Percentiles rank a stretch among this genome's conserved stretches.
Conservation (phyloP, 1,140 invertebrate genomes). For the Acromyrmex charruanus region DNA sequence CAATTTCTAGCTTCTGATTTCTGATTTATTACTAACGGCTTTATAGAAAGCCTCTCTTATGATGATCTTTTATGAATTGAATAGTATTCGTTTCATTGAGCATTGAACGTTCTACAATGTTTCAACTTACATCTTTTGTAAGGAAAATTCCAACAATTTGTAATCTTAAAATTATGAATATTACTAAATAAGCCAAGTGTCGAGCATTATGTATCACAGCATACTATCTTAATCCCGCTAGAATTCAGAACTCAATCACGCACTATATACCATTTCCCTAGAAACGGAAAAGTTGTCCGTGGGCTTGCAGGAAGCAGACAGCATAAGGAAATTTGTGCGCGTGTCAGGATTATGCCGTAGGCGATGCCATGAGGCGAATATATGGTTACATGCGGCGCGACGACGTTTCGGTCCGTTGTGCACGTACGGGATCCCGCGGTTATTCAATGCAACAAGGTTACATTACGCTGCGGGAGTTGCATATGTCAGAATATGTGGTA, state of each 20-base stretch:
- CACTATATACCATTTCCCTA: not conserved
- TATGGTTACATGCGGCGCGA: conserved; percentile 43
- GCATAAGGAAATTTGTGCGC: conserved; percentile 38
- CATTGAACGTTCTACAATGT: not conserved
- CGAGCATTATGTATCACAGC: not conserved
- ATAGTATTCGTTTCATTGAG: not conserved
- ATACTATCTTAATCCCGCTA: conserved; percentile 28
- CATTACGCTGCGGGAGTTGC: conserved; percentile 43
- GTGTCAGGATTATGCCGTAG: conserved; percentile 36
- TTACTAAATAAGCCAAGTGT: not conserved
- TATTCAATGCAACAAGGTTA: conserved; percentile 54
- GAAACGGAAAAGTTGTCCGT: conserved; percentile 30
- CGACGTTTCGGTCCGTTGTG: conserved; percentile 66
- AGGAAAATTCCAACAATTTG: not conserved
- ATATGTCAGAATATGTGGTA: conserved; percentile 5
- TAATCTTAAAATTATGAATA: conserved; percentile 11
- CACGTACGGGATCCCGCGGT: conserved; percentile 55
- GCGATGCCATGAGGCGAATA: conserved; percentile 42
- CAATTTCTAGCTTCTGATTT: no score
- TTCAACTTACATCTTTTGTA: not conserved
- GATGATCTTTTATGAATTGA: not conserved
- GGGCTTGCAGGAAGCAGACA: not conserved
- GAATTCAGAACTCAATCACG: conserved; percentile 6
- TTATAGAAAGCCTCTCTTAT: not conserved
- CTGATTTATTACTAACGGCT: no score